phyloP scores from a whole-genome alignment of 2,797 vertebrate genomes.

The Varecia variegata region DNA sequence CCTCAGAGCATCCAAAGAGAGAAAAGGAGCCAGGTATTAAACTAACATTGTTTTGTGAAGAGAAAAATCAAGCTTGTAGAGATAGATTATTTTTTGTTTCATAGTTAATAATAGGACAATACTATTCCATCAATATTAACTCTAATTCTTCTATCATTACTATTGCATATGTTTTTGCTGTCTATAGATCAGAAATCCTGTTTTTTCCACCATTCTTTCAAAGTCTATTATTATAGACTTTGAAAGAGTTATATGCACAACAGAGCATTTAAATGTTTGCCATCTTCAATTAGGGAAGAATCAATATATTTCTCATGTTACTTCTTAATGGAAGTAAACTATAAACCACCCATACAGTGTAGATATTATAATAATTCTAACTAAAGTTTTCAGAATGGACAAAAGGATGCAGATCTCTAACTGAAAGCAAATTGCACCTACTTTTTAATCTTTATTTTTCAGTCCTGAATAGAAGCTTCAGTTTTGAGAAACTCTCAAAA shows the following conservation, averaged over 20 bases:
- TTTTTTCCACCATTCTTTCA: neutral
- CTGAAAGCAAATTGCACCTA: neutral
- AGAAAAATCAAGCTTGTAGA: neutral
- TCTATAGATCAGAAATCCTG: neutral
- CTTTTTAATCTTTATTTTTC: neutral
- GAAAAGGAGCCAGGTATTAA: neutral
- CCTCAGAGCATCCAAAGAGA: neutral
- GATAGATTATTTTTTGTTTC: neutral
- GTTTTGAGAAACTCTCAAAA: neutral
- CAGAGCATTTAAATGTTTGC: neutral
- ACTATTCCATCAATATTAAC: neutral
- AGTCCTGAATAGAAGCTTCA: neutral
- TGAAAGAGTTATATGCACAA: too few species aligned
- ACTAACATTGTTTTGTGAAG: neutral
- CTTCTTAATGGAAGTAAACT: neutral
- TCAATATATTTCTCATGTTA: constrained; percentile 11
- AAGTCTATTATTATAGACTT: neutral
- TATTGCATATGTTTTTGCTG: neutral
- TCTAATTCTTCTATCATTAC: neutral
- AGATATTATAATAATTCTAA: neutral
- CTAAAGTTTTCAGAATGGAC: neutral
- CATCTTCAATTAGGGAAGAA: neutral
- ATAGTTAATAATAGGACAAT: neutral
- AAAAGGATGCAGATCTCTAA: neutral
- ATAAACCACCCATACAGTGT: neutral